A percentile compares a stretch with the other conserved stretches of the same genome.
Conservation (phyloP, 1,140 invertebrate genomes). For the Helicoverpa armigera region DNA sequence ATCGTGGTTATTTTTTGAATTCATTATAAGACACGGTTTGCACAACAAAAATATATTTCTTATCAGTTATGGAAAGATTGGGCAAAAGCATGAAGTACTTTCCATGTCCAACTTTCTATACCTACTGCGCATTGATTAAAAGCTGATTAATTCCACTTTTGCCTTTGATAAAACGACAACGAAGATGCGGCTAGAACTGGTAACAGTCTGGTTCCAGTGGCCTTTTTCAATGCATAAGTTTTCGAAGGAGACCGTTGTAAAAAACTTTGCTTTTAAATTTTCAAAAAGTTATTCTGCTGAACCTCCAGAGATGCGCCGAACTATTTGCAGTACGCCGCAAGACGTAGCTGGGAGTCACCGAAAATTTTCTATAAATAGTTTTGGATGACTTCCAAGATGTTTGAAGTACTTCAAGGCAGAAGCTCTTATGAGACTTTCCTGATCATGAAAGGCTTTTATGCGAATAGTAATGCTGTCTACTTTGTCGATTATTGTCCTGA, state of each 20-base stretch:
- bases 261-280: conserved; percentile 54
- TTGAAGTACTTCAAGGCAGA: conserved; percentile 50
- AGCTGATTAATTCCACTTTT: conserved; percentile 11
- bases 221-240: not conserved
- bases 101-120: too few relatives aligned
- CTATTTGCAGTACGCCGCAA: conserved; percentile 49
- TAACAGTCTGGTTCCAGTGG: conserved; percentile 1
- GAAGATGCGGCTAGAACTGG: not conserved
- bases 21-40: too few relatives aligned
- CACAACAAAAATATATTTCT: too few relatives aligned
- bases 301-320: conserved; percentile 30
- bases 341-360: conserved; percentile 49
- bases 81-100: too few relatives aligned
- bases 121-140: not conserved
- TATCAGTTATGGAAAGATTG: too few relatives aligned
- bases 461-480: conserved; percentile 4
- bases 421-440: conserved; percentile 55
- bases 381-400: conserved; percentile 63
- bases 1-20: not conserved
- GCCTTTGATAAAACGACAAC: not conserved
- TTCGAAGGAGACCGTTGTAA: conserved; percentile 16
- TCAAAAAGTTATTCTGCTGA: conserved; percentile 37
- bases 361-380: conserved; percentile 64
- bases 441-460: conserved; percentile 54
- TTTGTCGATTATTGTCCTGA: not conserved